phyloP scores from a whole-genome alignment of 2,797 vertebrate genomes.

The Emys orbicularis region DNA sequence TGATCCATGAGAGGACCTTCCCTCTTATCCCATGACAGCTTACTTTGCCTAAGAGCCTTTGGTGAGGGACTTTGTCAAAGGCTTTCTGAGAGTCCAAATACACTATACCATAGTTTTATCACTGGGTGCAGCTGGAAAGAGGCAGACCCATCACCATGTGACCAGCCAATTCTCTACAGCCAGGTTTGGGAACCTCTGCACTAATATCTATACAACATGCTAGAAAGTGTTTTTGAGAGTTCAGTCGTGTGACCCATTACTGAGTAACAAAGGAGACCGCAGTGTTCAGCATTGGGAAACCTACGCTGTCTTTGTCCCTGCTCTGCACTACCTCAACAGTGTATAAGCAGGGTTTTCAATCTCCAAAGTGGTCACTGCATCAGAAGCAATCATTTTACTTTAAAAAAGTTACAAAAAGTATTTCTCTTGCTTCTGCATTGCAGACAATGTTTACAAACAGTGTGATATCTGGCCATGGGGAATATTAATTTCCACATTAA shows the following conservation, averaged over 20 bases:
- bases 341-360: neutral
- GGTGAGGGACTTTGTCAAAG: neutral
- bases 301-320: neutral
- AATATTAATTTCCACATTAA: neutral
- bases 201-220: neutral
- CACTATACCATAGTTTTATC: neutral
- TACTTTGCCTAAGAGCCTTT: neutral
- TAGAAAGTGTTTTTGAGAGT: neutral
- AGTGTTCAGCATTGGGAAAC: neutral
- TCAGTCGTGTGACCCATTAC: neutral
- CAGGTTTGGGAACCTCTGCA: neutral
- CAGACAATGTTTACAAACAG: neutral
- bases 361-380: neutral
- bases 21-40: neutral
- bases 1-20: neutral
- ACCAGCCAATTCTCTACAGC: neutral
- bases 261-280: neutral
- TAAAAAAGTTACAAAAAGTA: neutral
- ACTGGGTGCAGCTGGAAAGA: neutral
- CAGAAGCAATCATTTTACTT: neutral
- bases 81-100: neutral
- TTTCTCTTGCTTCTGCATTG: neutral
- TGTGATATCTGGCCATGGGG: rapidly evolving
- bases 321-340: neutral
- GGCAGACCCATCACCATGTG: neutral